Conservation (phyloP, 2,888 invertebrate genomes). For the Eupithecia centaureata region DNA sequence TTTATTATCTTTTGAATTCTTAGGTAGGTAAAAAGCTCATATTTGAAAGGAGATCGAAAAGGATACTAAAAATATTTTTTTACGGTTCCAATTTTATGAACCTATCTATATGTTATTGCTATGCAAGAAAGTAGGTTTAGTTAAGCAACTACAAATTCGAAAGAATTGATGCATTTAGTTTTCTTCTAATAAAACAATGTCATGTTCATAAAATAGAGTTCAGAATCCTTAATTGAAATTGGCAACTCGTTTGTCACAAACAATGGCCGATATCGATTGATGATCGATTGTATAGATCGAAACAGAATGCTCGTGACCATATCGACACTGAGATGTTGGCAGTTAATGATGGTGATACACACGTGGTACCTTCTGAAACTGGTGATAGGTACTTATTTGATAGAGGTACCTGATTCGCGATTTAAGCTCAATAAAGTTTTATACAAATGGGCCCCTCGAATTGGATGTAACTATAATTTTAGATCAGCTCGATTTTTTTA, state of each 20-base stretch:
- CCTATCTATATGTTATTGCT: too few relatives aligned
- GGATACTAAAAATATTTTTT: too few relatives aligned
- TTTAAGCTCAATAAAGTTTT: too few relatives aligned
- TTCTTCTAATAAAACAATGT: slow-evolving; percentile 46
- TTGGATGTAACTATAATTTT: too few relatives aligned
- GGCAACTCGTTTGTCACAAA: slow-evolving; percentile 54
- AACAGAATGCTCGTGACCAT: slow-evolving; percentile 57
- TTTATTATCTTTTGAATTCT: too few relatives aligned
- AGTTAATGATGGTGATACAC: slow-evolving; percentile 25
- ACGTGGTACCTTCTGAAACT: neutral
- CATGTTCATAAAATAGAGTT: slow-evolving; percentile 35
- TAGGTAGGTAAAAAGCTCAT: too few relatives aligned
- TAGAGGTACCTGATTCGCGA: too few relatives aligned
- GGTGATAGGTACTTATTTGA: neutral
- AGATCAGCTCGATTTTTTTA: too few relatives aligned
- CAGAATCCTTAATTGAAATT: slow-evolving; percentile 39
- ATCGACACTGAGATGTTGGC: slow-evolving; percentile 57
- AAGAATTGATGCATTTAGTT: slow-evolving; percentile 62
- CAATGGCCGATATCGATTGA: slow-evolving; percentile 58
- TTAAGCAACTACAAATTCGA: slow-evolving; percentile 53
- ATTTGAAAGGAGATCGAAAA: too few relatives aligned
- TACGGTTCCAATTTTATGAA: too few relatives aligned
- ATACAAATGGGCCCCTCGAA: too few relatives aligned
- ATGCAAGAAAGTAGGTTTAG: neutral
- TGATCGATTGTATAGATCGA: slow-evolving; percentile 57